These are phyloP conservation scores for Exaiptasia diaphana DNA, from an alignment of 64 coral and sea anemone species.

Conservation along the genomic window DNA sequence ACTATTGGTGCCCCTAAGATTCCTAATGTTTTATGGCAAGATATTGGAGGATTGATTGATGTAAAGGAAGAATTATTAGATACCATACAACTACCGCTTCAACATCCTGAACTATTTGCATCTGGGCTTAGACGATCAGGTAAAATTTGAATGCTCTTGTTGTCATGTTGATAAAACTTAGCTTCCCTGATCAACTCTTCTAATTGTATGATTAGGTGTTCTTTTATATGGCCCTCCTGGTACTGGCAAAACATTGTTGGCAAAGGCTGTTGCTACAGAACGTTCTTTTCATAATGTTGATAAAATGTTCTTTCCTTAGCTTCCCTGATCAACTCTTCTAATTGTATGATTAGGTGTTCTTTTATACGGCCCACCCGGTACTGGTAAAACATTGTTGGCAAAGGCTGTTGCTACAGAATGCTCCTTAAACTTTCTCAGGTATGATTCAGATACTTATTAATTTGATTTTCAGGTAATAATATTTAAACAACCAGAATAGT, in stretches of 20 bases:
- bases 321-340: too few relatives aligned
- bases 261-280: conserved; percentile 97
- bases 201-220: too few relatives aligned
- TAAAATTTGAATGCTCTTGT: too few relatives aligned
- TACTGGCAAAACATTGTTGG: conserved; percentile 94
- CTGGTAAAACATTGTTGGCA: conserved; percentile 94
- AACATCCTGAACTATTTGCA: conserved; percentile 95
- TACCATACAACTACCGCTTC: conserved; percentile 95
- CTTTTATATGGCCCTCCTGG: conserved; percentile 94
- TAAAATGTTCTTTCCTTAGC: too few relatives aligned
- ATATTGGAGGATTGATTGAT: conserved; percentile 77
- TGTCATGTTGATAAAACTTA: too few relatives aligned
- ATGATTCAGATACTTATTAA: background rate
- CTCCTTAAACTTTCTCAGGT: conserved; percentile 97
- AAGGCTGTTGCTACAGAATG: conserved; percentile 99
- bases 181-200: too few relatives aligned
- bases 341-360: conserved; percentile 66
- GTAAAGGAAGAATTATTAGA: conserved; percentile 90
- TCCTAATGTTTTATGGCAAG: conserved; percentile 81
- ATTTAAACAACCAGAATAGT: background rate
- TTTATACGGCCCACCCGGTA: conserved; percentile 93
- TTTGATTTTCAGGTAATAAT: background rate
- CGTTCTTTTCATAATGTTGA: conserved; percentile 34
- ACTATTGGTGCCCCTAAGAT: conserved; percentile 94
- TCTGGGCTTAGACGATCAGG: conserved; percentile 88